Conservation (phyloP, 37 sponge, comb jelly and placozoan species). For the Cliona cf. orientalis region DNA sequence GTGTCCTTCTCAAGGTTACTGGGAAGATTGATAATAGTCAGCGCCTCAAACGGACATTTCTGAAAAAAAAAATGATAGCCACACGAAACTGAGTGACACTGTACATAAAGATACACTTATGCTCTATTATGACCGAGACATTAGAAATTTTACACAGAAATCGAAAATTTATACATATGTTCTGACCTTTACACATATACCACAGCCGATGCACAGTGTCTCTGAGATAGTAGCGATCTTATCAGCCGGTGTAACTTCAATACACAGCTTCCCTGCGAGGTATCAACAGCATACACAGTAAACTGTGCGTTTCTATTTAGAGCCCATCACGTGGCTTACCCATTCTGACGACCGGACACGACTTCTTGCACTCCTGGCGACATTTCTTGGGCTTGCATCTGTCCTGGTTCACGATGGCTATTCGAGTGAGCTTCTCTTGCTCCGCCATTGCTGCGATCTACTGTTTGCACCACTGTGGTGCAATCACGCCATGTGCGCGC, state of each 20-base stretch:
- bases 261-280: conserved; percentile 87
- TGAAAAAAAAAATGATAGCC: conserved; percentile 3
- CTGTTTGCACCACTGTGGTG: neutral
- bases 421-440: conserved; percentile 86
- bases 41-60: conserved; percentile 99
- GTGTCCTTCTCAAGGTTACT: conserved; percentile 96
- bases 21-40: conserved; percentile 96
- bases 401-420: conserved; percentile 95
- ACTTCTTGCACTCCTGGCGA: conserved; percentile 94
- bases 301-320: neutral
- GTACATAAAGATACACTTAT: too few relatives aligned
- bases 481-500: conserved; percentile 8
- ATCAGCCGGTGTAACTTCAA: conserved; percentile 90
- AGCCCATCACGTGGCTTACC: conserved; percentile 51
- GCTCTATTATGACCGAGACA: neutral
- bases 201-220: conserved; percentile 97
- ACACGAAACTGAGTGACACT: neutral
- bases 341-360: conserved; percentile 97
- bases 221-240: conserved; percentile 96
- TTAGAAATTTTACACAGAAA: neutral
- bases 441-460: conserved; percentile 40
- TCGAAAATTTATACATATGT: neutral
- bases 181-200: conserved; percentile 93
- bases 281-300: neutral
- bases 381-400: conserved; percentile 98